phyloP scores from a whole-genome alignment of 2,797 vertebrate species.

The Cyprinodon diabolis region DNA sequence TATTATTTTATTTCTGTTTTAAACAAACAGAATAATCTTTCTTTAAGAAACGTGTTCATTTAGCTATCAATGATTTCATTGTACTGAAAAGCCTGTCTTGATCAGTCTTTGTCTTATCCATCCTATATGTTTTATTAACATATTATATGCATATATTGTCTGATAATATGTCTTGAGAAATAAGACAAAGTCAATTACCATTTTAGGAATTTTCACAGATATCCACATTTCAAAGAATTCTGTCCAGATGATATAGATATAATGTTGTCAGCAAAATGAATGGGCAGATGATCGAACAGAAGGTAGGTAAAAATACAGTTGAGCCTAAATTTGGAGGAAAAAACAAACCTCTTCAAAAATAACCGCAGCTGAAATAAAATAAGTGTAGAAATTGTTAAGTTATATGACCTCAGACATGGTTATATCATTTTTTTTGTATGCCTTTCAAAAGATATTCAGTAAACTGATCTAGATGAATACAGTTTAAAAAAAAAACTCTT shows the following conservation, averaged over 20 bases:
- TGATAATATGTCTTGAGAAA: neutral
- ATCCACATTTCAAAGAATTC: neutral
- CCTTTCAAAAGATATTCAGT: too few relatives aligned
- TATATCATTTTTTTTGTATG: too few relatives aligned
- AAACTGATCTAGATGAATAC: too few relatives aligned
- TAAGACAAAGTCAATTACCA: neutral
- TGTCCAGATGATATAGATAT: neutral
- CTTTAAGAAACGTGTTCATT: neutral
- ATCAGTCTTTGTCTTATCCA: neutral
- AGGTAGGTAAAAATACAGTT: neutral
- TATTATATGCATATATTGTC: neutral
- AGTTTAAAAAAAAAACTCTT: too few relatives aligned
- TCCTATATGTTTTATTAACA: neutral
- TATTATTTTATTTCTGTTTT: neutral
- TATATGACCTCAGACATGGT: neutral
- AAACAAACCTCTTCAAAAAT: neutral
- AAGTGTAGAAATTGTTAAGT: neutral
- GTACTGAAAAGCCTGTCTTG: neutral
- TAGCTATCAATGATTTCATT: neutral
- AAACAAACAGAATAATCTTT: neutral
- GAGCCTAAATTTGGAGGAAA: neutral
- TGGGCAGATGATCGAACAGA: conserved; percentile 1
- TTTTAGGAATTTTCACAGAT: neutral
- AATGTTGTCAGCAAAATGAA: neutral
- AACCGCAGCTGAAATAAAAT: neutral